These are phyloP conservation scores for Rhagonycha fulva DNA, from an alignment of 2,888 invertebrate species.

Conservation along the genomic window DNA sequence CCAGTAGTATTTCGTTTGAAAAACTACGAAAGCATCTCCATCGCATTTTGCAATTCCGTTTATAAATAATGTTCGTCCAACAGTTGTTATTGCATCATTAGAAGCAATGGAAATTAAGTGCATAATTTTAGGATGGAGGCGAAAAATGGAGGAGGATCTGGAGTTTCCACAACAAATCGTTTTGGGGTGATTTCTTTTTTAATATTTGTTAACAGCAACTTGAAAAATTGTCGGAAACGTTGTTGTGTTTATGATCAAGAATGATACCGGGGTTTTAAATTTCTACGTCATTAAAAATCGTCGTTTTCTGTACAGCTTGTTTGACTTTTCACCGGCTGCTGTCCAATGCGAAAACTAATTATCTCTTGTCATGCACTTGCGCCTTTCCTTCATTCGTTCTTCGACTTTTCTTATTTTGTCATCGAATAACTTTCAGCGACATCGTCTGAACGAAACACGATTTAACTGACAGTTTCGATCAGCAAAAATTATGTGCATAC, in stretches of 20 bases:
- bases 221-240: not conserved
- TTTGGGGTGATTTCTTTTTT: not conserved
- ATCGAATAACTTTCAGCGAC: constrained; percentile 5
- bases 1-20: not conserved
- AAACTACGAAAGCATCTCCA: too few species aligned
- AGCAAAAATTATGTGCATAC: constrained; percentile 4
- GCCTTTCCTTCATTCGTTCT: constrained; percentile 36
- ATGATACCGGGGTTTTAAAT: not conserved
- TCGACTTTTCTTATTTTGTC: constrained; percentile 44
- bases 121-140: not conserved
- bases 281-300: not conserved
- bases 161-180: not conserved
- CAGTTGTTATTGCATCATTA: not conserved
- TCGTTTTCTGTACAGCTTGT: constrained; percentile 33
- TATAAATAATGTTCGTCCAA: not conserved
- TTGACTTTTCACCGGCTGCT: constrained; percentile 39
- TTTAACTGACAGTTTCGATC: constrained; percentile 4
- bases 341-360: constrained; percentile 51
- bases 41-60: not conserved
- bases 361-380: constrained; percentile 43
- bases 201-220: not conserved
- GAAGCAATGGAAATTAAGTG: not conserved
- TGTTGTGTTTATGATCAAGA: not conserved
- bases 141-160: not conserved
- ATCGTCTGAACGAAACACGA: constrained; percentile 7